A percentile compares a stretch with the other conserved stretches of the same genome.
Conservation (phyloP, 2,888 invertebrate genomes). For the Frankliniella intonsa region DNA sequence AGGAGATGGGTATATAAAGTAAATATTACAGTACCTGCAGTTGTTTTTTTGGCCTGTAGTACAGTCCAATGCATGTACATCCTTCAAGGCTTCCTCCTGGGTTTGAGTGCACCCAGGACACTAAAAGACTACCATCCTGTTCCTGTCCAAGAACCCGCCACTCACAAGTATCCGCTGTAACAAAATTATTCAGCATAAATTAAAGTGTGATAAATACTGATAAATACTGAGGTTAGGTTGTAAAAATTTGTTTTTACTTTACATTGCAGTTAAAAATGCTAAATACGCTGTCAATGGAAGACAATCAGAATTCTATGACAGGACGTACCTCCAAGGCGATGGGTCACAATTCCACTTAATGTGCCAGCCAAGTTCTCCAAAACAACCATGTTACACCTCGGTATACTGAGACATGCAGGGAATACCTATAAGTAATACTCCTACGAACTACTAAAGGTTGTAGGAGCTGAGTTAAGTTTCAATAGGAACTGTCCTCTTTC, state of each 20-base stretch:
- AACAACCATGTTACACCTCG: conserved; percentile 28
- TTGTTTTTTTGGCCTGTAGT: conserved; percentile 56
- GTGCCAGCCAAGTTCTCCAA: conserved; percentile 31
- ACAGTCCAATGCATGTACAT: conserved; percentile 54
- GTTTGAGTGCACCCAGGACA: conserved; percentile 56
- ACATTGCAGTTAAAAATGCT: too few species aligned
- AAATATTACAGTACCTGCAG: conserved; percentile 46
- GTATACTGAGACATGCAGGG: background rate
- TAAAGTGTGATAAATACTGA: background rate
- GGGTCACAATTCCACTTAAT: conserved; percentile 23
- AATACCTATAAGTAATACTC: background rate
- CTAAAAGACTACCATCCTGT: conserved; percentile 66
- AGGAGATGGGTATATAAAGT: conserved; percentile 39
- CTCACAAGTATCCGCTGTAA: conserved; percentile 46
- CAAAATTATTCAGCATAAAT: background rate
- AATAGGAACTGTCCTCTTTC: background rate
- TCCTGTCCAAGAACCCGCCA: conserved; percentile 80
- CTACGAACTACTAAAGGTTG: background rate
- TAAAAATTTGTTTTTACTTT: too few species aligned
- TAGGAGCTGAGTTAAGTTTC: background rate
- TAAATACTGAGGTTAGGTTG: background rate
- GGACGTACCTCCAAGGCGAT: background rate
- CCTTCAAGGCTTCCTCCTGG: conserved; percentile 44
- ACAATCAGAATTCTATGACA: background rate
- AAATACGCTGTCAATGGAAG: background rate